Evolutionary conservation across 2,113 vertebrate species (phyloP).

Genomic region (Machaerirhynchus nigripectus): DNA sequence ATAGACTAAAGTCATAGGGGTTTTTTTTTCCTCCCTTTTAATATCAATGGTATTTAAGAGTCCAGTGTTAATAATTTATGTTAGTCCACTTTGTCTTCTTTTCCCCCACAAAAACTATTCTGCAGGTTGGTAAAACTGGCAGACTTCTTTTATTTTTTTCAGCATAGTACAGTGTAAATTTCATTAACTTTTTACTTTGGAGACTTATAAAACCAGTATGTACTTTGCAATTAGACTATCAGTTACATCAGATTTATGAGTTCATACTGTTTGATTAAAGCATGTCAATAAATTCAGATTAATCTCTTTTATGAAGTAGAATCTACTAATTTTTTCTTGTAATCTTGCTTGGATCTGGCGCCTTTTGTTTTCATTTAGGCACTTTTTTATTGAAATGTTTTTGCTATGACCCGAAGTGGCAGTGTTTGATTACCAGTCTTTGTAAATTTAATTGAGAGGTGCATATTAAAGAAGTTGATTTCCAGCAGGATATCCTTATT

Average conservation of each 20-base stretch:
- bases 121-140: not conserved
- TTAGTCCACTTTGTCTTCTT: not conserved
- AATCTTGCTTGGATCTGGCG: not conserved
- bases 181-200: not conserved
- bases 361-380: not conserved
- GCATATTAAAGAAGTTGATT: not conserved
- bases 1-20: not conserved
- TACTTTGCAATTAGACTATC: not conserved
- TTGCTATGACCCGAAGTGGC: not conserved
- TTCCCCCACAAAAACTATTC: not conserved
- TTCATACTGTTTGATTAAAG: not conserved
- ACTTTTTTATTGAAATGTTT: not conserved
- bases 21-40: not conserved
- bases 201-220: not conserved
- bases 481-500: not conserved
- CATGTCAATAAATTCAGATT: not conserved
- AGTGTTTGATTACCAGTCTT: not conserved
- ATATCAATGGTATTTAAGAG: not conserved
- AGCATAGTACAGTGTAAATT: not conserved
- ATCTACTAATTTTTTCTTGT: rapidly evolving
- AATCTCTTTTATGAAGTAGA: not conserved
- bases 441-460: not conserved
- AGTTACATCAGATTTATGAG: not conserved
- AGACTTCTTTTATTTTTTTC: not conserved
- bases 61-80: not conserved